These are phyloP conservation scores for Incurvaria masculella DNA, from an alignment of 2,888 invertebrate genomes.

Conservation along the genomic window DNA sequence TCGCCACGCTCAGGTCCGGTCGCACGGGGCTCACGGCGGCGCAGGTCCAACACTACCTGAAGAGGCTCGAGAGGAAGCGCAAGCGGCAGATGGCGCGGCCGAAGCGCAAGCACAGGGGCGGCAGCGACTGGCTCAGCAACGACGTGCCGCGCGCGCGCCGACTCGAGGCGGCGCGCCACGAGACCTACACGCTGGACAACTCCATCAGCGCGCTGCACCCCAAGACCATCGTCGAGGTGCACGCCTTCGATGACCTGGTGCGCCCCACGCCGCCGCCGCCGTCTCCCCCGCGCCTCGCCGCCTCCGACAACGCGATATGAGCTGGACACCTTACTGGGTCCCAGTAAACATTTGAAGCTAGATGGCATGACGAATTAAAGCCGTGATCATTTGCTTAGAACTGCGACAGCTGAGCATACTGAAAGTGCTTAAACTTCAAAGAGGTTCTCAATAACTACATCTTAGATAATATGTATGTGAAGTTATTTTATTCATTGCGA, in stretches of 20 bases:
- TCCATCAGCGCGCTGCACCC: slow-evolving; percentile 56
- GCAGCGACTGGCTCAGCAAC: slow-evolving; percentile 36
- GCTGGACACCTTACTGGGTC: too few species aligned
- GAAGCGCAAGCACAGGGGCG: slow-evolving; percentile 24
- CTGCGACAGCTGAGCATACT: too few species aligned
- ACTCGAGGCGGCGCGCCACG: slow-evolving; percentile 44
- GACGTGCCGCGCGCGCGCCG: slow-evolving; percentile 27
- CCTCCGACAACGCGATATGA: background rate
- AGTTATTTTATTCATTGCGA: too few species aligned
- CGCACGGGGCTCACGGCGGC: slow-evolving; percentile 40
- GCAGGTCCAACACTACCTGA: slow-evolving; percentile 38
- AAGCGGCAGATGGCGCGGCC: slow-evolving; percentile 42
- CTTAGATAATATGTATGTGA: too few species aligned
- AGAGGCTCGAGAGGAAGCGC: slow-evolving; percentile 36
- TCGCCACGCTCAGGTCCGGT: slow-evolving; percentile 39
- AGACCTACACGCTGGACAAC: slow-evolving; percentile 52
- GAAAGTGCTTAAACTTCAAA: too few species aligned
- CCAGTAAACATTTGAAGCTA: too few species aligned
- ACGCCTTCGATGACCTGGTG: slow-evolving; percentile 42
- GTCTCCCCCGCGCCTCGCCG: slow-evolving; percentile 19
- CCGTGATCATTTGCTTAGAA: too few species aligned
- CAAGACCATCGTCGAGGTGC: slow-evolving; percentile 53
- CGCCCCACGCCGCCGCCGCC: slow-evolving; percentile 25
- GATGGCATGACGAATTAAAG: too few species aligned
- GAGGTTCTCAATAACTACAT: too few species aligned